Base-by-base conservation (phyloP, 2,888 invertebrate genomes). In the Drosophila flavopinicola region DNA sequence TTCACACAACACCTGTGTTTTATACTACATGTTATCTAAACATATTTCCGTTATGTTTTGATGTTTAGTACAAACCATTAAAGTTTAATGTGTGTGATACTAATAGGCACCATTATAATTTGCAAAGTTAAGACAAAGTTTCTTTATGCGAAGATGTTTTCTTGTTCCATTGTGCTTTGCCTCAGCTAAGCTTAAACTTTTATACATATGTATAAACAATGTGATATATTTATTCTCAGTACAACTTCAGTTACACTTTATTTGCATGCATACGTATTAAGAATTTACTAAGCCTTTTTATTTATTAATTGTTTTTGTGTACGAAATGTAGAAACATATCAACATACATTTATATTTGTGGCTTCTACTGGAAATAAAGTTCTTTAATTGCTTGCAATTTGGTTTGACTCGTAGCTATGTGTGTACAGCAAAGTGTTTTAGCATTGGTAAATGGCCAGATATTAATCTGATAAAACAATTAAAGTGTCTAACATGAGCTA, bases 391-490 rank as follows among this genome's bases (percentile, higher is more conserved):
- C 52, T 67, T 41, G 58, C 42, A 66, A 52, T 75, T 72, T 61
- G 32, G 44, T 23, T 59, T 52, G 2, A 6, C 10, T 45, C 4
- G 7, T 1, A 52, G 37, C 42, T 54, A 20, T 20, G 23, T 33
- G 10, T 37, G n/a, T 37, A 6, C n/a, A 29, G 9, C 17, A 44
- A 48, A 61, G 29, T 35, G 63, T 35, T 54, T 58, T 33, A 25
- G 56, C 66, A 42, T 66, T 78, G 57, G 54, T 66, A 66, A 64
- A 48, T 51, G 47, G 49, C 41, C 35, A 57, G 44, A 49, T 53
- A 71, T 71, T 71, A 76, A 66, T 76, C 65, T 74, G 63, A 23
- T 38, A 57, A 58, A 76, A 63, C 76, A 78, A 75, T 76, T 78
- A 64, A 72, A 72, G 49, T 56, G 42, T 27, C 38, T 13, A 24